A percentile compares a stretch with the other conserved stretches of the same genome.
Evolutionary conservation across 2,888 invertebrate species (phyloP).

Genomic region (Apamea anceps): DNA sequence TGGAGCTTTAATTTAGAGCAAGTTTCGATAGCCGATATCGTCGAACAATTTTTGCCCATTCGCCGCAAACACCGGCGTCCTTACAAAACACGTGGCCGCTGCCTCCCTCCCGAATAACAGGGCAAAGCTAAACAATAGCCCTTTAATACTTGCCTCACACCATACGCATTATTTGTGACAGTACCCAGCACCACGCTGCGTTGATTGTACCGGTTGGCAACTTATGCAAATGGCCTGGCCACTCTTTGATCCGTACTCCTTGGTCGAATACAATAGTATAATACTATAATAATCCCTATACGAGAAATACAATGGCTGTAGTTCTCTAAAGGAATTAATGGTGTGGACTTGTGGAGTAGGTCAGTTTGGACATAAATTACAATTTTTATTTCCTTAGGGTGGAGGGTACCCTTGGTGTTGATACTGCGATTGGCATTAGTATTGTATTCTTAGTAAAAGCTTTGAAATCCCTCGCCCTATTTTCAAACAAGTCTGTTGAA

Average conservation of each 20-base stretch:
- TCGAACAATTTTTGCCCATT: conserved; percentile 15
- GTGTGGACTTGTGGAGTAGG: conserved; percentile 54
- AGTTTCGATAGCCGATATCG: background rate
- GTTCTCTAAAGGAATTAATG: conserved; percentile 56
- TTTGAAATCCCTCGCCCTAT: conserved; percentile 20
- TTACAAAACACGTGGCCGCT: conserved; percentile 67
- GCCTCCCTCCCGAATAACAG: conserved; percentile 54
- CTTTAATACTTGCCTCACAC: conserved; percentile 65
- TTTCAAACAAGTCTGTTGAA: conserved; percentile 25
- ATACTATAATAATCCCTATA: conserved; percentile 51
- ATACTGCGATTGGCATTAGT: conserved; percentile 52
- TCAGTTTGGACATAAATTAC: conserved; percentile 58
- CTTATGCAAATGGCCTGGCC: conserved; percentile 56
- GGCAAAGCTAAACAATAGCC: conserved; percentile 66
- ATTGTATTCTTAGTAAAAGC: conserved; percentile 36
- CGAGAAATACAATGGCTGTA: conserved; percentile 50
- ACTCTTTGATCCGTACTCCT: conserved; percentile 52
- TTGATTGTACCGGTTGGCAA: conserved; percentile 53
- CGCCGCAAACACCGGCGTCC: conserved; percentile 41
- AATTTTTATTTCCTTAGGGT: conserved; percentile 62
- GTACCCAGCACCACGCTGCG: conserved; percentile 45
- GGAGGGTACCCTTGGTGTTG: conserved; percentile 39
- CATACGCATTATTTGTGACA: conserved; percentile 51
- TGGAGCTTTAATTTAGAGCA: background rate
- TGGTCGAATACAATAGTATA: conserved; percentile 55